Percentiles rank a stretch among this genome's conserved stretches.
Conservation (phyloP, 2,113 vertebrate genomes). For the Upupa epops region DNA sequence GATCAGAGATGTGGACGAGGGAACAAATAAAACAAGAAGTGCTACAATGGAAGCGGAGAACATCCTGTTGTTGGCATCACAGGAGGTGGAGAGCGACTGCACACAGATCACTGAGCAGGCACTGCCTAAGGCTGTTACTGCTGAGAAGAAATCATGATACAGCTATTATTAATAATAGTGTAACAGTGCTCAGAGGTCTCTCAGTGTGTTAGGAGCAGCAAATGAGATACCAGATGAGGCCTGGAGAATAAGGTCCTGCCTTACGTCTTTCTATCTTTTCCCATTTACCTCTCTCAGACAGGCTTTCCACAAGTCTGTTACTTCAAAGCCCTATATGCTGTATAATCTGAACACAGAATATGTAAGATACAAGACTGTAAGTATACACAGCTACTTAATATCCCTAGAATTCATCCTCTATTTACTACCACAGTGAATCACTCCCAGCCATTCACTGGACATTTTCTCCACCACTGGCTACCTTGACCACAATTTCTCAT, state of each 20-base stretch:
- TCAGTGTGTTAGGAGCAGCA: neutral
- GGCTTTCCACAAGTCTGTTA: neutral
- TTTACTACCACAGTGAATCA: neutral
- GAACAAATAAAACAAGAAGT: slow-evolving; percentile 36
- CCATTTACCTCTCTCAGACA: neutral
- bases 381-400: neutral
- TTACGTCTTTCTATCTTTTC: neutral
- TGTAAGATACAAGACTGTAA: neutral
- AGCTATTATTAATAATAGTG: slow-evolving; percentile 39
- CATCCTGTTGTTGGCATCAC: neutral
- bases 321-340: neutral
- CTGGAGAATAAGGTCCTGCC: neutral
- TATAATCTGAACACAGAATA: neutral
- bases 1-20: slow-evolving; percentile 7
- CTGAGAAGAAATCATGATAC: slow-evolving; percentile 42
- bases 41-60: slow-evolving; percentile 18
- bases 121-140: slow-evolving; percentile 48
- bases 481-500: neutral
- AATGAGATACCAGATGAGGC: slow-evolving; percentile 9
- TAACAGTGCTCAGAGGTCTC: slow-evolving; percentile 1
- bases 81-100: neutral
- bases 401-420: neutral
- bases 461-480: neutral
- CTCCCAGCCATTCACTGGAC: neutral
- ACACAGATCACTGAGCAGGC: slow-evolving; percentile 36